Percentiles rank a stretch among this genome's conserved stretches.
Evolutionary conservation across 2,113 vertebrate species (phyloP).

Genomic region (Willisornis vidua): DNA sequence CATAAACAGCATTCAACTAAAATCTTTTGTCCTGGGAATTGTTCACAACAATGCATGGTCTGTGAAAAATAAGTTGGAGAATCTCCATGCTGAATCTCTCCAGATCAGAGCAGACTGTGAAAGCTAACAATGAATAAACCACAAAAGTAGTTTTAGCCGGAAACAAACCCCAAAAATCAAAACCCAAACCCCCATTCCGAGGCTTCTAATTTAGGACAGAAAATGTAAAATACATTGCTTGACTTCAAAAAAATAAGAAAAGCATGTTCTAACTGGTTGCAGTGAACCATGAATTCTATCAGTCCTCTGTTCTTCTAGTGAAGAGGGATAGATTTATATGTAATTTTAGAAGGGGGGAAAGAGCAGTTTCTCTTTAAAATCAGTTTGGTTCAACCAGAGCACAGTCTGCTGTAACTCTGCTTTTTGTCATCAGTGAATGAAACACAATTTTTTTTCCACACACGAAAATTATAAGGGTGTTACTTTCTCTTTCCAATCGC

Average conservation of each 20-base stretch:
- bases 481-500: neutral
- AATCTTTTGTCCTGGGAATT: neutral
- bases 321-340: neutral
- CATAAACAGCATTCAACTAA: neutral
- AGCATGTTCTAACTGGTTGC: neutral
- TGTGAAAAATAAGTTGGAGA: constrained; percentile 51
- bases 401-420: neutral
- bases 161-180: neutral
- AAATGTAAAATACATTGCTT: neutral
- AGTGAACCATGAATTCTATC: neutral
- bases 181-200: neutral
- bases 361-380: neutral
- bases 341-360: neutral
- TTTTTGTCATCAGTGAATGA: neutral
- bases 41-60: neutral
- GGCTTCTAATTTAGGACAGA: neutral
- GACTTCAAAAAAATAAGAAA: neutral
- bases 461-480: neutral
- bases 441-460: neutral
- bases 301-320: neutral
- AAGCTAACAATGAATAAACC: neutral
- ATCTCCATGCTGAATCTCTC: neutral
- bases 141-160: neutral
- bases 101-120: neutral
- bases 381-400: neutral